phyloP scores from a whole-genome alignment of 2,113 vertebrate genomes.

The Typhlomys cinereus region DNA sequence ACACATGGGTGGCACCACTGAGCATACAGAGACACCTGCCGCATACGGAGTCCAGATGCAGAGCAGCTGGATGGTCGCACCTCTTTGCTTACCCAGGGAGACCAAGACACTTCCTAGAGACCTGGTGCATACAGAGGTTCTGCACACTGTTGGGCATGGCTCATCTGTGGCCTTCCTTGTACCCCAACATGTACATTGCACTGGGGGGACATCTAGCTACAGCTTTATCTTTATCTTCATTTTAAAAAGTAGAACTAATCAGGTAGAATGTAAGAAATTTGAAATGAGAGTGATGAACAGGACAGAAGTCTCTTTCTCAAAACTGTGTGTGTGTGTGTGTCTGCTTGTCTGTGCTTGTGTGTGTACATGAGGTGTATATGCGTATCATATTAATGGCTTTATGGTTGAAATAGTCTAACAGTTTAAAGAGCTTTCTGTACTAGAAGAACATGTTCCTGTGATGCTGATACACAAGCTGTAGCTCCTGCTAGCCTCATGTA shows the following conservation, averaged over 20 bases:
- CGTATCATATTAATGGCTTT: too few species aligned
- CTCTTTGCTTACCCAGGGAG: not conserved
- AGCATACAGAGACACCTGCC: not conserved
- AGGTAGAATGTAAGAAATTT: not conserved
- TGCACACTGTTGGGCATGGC: rapidly evolving
- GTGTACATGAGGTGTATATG: too few species aligned
- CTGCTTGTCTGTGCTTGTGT: too few species aligned
- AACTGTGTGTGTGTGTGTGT: too few species aligned
- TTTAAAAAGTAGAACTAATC: not conserved
- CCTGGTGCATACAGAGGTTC: too few species aligned
- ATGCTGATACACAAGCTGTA: too few species aligned
- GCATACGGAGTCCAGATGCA: not conserved
- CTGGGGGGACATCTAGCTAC: not conserved
- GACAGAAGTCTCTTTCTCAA: not conserved
- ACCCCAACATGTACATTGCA: rapidly evolving
- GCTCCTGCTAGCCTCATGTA: too few species aligned
- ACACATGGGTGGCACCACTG: not conserved
- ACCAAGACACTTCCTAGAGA: not conserved
- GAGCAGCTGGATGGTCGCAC: not conserved
- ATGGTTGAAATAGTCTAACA: not conserved
- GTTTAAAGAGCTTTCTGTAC: rapidly evolving
- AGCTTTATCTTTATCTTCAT: not conserved
- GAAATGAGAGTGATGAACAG: not conserved
- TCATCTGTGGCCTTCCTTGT: rapidly evolving
- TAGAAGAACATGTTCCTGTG: not conserved